Conservation (phyloP, 2,888 invertebrate species). For the Dioctria rufipes region DNA sequence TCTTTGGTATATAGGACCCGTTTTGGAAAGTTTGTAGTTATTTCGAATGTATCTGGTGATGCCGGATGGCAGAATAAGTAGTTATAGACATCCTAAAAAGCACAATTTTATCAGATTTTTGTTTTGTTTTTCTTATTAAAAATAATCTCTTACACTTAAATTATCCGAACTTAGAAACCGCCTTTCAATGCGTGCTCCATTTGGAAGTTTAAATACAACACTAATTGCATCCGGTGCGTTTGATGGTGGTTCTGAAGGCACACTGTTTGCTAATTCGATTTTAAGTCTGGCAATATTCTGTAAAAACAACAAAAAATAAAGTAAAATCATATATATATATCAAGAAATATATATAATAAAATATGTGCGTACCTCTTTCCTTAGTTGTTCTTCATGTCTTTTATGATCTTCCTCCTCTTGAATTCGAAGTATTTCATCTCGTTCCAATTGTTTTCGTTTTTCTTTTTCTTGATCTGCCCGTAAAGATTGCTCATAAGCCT, state of each 20-base stretch:
- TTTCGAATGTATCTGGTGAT: constrained; percentile 94
- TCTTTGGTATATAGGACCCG: constrained; percentile 77
- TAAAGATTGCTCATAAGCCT: constrained; percentile 92
- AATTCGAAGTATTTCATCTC: constrained; percentile 73
- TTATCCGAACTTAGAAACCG: constrained; percentile 87
- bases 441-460: constrained; percentile 77
- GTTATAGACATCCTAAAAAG: constrained; percentile 89
- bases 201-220: constrained; percentile 92
- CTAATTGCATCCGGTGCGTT: constrained; percentile 81
- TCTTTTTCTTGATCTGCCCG: constrained; percentile 97
- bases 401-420: constrained; percentile 73
- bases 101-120: constrained; percentile 58
- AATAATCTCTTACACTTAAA: constrained; percentile 77
- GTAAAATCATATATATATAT: neutral
- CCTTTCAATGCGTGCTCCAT: constrained; percentile 89
- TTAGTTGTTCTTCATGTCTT: constrained; percentile 73
- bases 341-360: neutral
- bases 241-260: constrained; percentile 85
- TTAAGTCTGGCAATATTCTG: constrained; percentile 79
- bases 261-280: constrained; percentile 76
- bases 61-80: constrained; percentile 96
- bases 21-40: constrained; percentile 96
- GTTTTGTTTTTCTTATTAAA: constrained; percentile 10
- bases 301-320: constrained; percentile 57
- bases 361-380: constrained; percentile 67